Evolutionary conservation across 2,113 vertebrate species (phyloP).

Genomic region (Mixornis gularis): DNA sequence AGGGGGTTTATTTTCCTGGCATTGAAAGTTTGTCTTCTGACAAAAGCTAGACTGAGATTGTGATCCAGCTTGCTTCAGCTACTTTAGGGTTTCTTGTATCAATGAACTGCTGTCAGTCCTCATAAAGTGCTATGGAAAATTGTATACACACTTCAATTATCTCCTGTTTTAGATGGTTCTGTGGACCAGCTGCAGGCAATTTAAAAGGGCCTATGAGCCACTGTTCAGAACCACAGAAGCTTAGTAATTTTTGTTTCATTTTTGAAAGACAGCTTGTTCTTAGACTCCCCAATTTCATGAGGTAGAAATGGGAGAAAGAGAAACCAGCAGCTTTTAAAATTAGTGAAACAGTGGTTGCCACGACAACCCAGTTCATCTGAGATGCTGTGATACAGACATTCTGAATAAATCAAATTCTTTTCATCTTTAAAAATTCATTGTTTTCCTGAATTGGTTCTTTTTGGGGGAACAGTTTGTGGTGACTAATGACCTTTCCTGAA

Average conservation of each 20-base stretch:
- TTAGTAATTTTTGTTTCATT: constrained; percentile 8
- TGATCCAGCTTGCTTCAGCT: not conserved
- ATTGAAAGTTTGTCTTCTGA: not conserved
- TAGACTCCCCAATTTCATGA: not conserved
- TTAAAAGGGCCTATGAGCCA: not conserved
- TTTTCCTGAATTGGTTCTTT: not conserved
- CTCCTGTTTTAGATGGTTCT: not conserved
- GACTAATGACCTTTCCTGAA: not conserved
- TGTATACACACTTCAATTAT: not conserved
- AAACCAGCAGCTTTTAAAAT: constrained; percentile 13
- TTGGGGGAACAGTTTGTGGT: not conserved
- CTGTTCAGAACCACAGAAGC: not conserved
- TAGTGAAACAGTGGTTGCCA: not conserved
- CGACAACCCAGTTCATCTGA: not conserved
- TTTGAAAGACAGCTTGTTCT: not conserved
- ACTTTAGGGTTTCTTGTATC: not conserved
- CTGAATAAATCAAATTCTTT: not conserved
- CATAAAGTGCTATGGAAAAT: not conserved
- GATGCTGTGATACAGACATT: not conserved
- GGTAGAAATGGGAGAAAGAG: not conserved
- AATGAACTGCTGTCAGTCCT: not conserved
- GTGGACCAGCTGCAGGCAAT: not conserved
- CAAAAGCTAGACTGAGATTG: not conserved
- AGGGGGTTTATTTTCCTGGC: not conserved
- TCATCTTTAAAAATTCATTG: not conserved